Evolutionary conservation across 2,113 vertebrate genomes (phyloP).

Genomic region (Paracanthobrama guichenoti): DNA sequence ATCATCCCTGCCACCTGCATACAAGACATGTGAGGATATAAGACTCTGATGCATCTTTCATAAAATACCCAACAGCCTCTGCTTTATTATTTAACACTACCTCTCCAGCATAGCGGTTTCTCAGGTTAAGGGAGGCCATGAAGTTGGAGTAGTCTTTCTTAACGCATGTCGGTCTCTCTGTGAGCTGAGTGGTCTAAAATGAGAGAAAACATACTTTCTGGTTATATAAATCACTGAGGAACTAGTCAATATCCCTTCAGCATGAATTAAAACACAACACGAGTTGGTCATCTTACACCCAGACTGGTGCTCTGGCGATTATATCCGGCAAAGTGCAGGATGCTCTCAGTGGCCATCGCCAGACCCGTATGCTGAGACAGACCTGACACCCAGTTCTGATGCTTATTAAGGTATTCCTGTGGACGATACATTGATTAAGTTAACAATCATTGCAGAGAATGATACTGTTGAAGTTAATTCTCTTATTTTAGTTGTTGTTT

Average conservation of each 20-base stretch:
- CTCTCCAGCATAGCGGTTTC: conserved; percentile 97
- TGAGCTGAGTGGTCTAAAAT: conserved; percentile 90
- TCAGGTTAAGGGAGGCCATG: conserved; percentile 97
- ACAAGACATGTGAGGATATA: neutral
- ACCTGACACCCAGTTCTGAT: conserved; percentile 98
- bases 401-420: conserved; percentile 98
- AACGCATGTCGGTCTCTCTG: conserved; percentile 91
- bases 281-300: conserved; percentile 77
- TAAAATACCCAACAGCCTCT: neutral
- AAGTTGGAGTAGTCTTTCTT: conserved; percentile 99
- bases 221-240: conserved; percentile 10
- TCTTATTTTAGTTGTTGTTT: neutral
- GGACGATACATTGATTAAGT: neutral
- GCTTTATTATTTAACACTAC: conserved; percentile 63
- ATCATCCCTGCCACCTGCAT: conserved; percentile 95
- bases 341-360: conserved; percentile 97
- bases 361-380: conserved; percentile 97
- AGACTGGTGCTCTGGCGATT: conserved; percentile 94
- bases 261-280: neutral
- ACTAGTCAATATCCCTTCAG: neutral
- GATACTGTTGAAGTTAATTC: too few species aligned
- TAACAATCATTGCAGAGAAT: neutral
- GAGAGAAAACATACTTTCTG: neutral
- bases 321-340: conserved; percentile 94
- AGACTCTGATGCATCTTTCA: neutral